phyloP scores from a whole-genome alignment of 2,888 invertebrate genomes.

The Drosophila dives region DNA sequence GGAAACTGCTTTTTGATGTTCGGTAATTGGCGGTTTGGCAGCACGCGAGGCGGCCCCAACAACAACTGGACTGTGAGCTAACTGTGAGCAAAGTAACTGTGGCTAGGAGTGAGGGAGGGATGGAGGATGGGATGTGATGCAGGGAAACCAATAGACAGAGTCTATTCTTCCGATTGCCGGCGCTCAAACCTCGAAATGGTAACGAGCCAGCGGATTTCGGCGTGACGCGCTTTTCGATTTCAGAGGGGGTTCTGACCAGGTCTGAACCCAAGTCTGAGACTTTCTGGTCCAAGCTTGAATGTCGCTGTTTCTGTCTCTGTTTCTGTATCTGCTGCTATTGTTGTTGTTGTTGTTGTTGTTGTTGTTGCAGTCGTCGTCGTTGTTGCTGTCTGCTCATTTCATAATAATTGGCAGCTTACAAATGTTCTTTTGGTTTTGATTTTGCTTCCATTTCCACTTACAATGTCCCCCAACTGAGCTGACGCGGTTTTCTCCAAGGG shows the following conservation, averaged over 20 bases:
- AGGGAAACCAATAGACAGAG: slow-evolving; percentile 32
- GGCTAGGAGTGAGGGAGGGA: not conserved
- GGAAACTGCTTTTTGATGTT: slow-evolving; percentile 79
- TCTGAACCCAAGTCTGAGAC: slow-evolving; percentile 10
- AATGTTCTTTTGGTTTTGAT: slow-evolving; percentile 75
- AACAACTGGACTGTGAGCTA: slow-evolving; percentile 34
- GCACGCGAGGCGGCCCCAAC: slow-evolving; percentile 70
- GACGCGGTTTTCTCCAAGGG: slow-evolving; percentile 52
- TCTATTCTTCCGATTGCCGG: slow-evolving; percentile 65
- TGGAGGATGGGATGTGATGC: not conserved
- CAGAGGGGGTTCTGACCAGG: slow-evolving; percentile 11
- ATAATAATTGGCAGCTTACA: slow-evolving; percentile 78
- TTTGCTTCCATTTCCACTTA: slow-evolving; percentile 51
- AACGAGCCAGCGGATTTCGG: slow-evolving; percentile 72
- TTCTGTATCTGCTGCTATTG: too few relatives aligned
- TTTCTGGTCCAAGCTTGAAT: slow-evolving; percentile 46
- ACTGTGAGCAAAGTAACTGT: not conserved
- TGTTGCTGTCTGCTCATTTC: slow-evolving; percentile 59
- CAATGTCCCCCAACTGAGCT: slow-evolving; percentile 34
- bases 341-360: not conserved
- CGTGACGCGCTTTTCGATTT: slow-evolving; percentile 74
- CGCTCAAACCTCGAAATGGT: slow-evolving; percentile 71
- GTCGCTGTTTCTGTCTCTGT: slow-evolving; percentile 46
- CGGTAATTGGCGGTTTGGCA: slow-evolving; percentile 80
- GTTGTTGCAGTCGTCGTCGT: slow-evolving; percentile 6